Evolutionary conservation across 2,888 invertebrate genomes (phyloP).

Genomic region (Eremobia ochroleuca): DNA sequence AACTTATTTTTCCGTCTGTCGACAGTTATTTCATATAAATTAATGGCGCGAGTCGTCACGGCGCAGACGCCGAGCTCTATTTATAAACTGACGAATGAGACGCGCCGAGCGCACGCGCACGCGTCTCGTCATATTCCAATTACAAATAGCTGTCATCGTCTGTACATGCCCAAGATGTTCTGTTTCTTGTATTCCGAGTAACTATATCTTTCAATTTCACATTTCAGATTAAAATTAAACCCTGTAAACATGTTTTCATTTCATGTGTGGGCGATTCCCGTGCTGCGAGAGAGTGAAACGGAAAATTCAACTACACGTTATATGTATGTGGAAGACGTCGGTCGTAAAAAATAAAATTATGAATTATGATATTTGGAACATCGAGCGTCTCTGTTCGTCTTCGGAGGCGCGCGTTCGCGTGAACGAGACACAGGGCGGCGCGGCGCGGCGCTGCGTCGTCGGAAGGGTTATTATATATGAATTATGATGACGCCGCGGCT

Average conservation of each 20-base stretch:
- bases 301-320: constrained; percentile 76
- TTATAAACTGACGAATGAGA: constrained; percentile 91
- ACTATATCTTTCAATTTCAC: constrained; percentile 74
- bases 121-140: constrained; percentile 90
- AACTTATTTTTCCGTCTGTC: constrained; percentile 90
- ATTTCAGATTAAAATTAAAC: constrained; percentile 68
- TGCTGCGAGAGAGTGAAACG: constrained; percentile 76
- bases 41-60: constrained; percentile 91
- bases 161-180: constrained; percentile 82
- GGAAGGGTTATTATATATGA: constrained; percentile 91
- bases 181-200: constrained; percentile 77
- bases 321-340: constrained; percentile 68
- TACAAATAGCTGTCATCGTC: constrained; percentile 90
- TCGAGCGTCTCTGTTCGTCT: constrained; percentile 84
- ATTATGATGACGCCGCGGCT: constrained; percentile 90
- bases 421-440: constrained; percentile 87
- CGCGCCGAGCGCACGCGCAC: constrained; percentile 89
- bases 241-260: constrained; percentile 64
- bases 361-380: constrained; percentile 89
- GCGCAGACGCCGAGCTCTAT: constrained; percentile 90
- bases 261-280: constrained; percentile 50
- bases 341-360: constrained; percentile 88
- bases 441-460: constrained; percentile 83
- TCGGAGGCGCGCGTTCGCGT: constrained; percentile 70
- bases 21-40: constrained; percentile 91